Percentiles rank a stretch among this genome's conserved stretches.
Conservation (phyloP, 2,113 vertebrate species). For the Embiotoca jacksoni region DNA sequence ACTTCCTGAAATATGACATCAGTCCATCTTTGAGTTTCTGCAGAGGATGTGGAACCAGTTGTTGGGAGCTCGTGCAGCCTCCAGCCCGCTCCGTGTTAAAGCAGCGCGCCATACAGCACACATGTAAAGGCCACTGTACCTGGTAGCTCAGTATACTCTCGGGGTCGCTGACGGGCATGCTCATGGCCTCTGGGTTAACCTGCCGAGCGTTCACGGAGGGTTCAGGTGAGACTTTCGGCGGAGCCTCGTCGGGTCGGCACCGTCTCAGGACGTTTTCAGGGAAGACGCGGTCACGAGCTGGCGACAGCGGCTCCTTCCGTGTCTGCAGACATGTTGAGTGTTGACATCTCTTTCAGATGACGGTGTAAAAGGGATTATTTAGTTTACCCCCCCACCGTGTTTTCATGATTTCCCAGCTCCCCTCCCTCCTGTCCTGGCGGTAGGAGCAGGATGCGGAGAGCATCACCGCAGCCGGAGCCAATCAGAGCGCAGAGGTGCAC, state of each 20-base stretch:
- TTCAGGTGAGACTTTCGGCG: constrained; percentile 59
- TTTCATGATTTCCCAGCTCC: constrained; percentile 60
- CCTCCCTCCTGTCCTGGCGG: constrained; percentile 50
- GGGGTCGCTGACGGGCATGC: constrained; percentile 86
- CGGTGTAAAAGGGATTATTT: constrained; percentile 4
- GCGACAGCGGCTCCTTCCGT: constrained; percentile 21
- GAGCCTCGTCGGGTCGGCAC: constrained; percentile 4
- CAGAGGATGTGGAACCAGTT: constrained; percentile 17
- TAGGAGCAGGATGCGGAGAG: constrained; percentile 69
- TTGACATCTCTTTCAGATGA: constrained; percentile 37
- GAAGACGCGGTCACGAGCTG: constrained; percentile 40
- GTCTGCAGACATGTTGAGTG: constrained; percentile 42
- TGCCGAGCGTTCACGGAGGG: constrained; percentile 32
- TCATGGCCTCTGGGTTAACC: constrained; percentile 41
- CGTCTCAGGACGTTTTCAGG: constrained; percentile 19
- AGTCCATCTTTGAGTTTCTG: constrained; percentile 13
- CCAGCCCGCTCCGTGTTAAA: background rate
- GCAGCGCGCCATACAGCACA: constrained; percentile 4
- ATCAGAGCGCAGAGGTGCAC: constrained; percentile 64
- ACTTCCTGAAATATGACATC: constrained; percentile 2
- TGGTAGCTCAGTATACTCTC: constrained; percentile 90
- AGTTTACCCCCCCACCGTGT: constrained; percentile 12
- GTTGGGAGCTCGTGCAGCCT: constrained; percentile 13
- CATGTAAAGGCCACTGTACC: constrained; percentile 78
- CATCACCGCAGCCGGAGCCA: constrained; percentile 75